These are phyloP conservation scores for Erebia ligea DNA, from an alignment of 2,888 invertebrate genomes.

Conservation along the genomic window DNA sequence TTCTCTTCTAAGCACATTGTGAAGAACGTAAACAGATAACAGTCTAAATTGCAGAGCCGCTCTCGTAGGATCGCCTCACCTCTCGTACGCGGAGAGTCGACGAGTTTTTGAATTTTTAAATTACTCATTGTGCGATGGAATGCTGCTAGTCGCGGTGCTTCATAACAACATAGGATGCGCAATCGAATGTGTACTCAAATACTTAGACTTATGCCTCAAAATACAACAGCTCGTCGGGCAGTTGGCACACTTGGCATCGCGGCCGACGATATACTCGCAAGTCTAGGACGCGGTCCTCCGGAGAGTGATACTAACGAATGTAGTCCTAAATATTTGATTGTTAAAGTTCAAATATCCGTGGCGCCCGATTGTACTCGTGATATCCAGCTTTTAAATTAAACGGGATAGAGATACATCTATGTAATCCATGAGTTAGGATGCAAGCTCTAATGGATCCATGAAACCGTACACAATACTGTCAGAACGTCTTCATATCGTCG, in stretches of 20 bases:
- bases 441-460: constrained; percentile 49
- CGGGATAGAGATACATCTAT: constrained; percentile 64
- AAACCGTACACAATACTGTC: constrained; percentile 47
- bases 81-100: constrained; percentile 72
- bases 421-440: constrained; percentile 70
- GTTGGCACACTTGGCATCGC: constrained; percentile 55
- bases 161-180: constrained; percentile 52
- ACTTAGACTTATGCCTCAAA: constrained; percentile 63
- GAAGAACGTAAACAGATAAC: constrained; percentile 69
- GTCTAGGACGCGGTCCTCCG: constrained; percentile 73
- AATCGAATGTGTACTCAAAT: constrained; percentile 70
- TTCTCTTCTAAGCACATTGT: constrained; percentile 41
- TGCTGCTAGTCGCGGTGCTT: constrained; percentile 65
- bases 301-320: constrained; percentile 77
- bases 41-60: constrained; percentile 77
- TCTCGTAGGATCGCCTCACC: constrained; percentile 74
- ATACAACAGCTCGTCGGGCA: constrained; percentile 50
- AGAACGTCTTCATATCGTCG: constrained; percentile 34
- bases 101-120: constrained; percentile 85
- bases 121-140: constrained; percentile 83
- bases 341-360: constrained; percentile 73
- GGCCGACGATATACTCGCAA: constrained; percentile 59
- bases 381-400: constrained; percentile 58
- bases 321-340: constrained; percentile 78
- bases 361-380: constrained; percentile 59